Evolutionary conservation across 2,113 vertebrate species (phyloP).

Genomic region (Orycteropus afer): DNA sequence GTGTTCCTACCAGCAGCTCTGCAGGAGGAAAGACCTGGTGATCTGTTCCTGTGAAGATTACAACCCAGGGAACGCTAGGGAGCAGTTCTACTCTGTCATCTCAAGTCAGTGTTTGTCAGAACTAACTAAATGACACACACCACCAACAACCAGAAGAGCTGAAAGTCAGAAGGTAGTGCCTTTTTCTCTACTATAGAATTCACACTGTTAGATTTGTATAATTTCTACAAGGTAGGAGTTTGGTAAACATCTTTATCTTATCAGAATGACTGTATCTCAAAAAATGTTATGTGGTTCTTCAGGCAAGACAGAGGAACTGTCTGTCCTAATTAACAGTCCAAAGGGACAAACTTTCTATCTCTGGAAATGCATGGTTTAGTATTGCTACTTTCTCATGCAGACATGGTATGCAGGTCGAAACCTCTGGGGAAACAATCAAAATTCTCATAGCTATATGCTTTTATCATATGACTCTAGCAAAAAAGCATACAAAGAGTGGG

Average conservation of each 20-base stretch:
- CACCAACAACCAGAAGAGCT: background rate
- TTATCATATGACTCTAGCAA: background rate
- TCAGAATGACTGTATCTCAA: constrained; percentile 33
- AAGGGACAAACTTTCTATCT: background rate
- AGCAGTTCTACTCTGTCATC: background rate
- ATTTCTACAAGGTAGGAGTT: constrained; percentile 13
- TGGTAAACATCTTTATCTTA: constrained; percentile 5
- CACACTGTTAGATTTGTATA: background rate
- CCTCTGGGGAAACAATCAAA: background rate
- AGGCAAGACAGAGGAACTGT: constrained; percentile 31
- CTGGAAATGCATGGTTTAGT: background rate
- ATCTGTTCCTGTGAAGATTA: background rate
- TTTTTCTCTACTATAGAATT: background rate
- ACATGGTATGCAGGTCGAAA: background rate
- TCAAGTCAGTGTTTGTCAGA: background rate
- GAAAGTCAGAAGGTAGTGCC: background rate
- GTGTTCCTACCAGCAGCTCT: background rate
- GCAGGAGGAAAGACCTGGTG: background rate
- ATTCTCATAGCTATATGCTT: background rate
- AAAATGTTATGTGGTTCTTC: constrained; percentile 43
- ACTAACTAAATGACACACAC: background rate
- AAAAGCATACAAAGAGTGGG: background rate
- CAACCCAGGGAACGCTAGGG: background rate
- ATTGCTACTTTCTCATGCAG: background rate
- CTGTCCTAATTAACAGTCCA: background rate